Percentiles rank a stretch among this genome's conserved stretches.
Evolutionary conservation across 2,797 vertebrate genomes (phyloP).

Genomic region (Octomys mimax): DNA sequence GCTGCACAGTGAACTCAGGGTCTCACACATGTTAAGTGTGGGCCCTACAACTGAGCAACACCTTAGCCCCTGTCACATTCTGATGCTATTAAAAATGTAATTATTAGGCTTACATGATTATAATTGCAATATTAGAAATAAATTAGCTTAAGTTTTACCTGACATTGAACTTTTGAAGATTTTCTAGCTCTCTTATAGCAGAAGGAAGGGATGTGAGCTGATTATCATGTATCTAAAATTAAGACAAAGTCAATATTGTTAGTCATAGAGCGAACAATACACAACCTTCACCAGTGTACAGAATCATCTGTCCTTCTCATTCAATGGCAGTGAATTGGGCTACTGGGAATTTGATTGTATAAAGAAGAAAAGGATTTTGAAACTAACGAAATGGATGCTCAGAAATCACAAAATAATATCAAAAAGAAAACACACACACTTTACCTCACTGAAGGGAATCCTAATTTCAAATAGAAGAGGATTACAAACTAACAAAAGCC

Average conservation of each 20-base stretch:
- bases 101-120: background rate
- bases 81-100: background rate
- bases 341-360: background rate
- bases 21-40: background rate
- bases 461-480: constrained; percentile 4
- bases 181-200: constrained; percentile 93
- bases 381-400: constrained; percentile 16
- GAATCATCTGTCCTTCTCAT: constrained; percentile 42
- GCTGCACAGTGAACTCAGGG: background rate
- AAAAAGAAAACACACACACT: background rate
- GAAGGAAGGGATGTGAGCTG: constrained; percentile 92
- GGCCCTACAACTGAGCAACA: background rate
- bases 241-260: constrained; percentile 67
- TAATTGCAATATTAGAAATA: constrained; percentile 49
- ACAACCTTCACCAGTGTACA: constrained; percentile 5
- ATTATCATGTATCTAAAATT: constrained; percentile 96
- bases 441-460: background rate
- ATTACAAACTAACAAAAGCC: background rate
- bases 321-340: background rate
- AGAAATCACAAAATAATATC: background rate
- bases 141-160: constrained; percentile 89
- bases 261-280: constrained; percentile 35
- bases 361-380: constrained; percentile 26
- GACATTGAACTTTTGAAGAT: constrained; percentile 95
- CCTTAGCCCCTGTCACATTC: background rate